A percentile compares a stretch with the other conserved stretches of the same genome.
phyloP scores from a whole-genome alignment of 2,888 invertebrate genomes.

The Acrobasis repandana region DNA sequence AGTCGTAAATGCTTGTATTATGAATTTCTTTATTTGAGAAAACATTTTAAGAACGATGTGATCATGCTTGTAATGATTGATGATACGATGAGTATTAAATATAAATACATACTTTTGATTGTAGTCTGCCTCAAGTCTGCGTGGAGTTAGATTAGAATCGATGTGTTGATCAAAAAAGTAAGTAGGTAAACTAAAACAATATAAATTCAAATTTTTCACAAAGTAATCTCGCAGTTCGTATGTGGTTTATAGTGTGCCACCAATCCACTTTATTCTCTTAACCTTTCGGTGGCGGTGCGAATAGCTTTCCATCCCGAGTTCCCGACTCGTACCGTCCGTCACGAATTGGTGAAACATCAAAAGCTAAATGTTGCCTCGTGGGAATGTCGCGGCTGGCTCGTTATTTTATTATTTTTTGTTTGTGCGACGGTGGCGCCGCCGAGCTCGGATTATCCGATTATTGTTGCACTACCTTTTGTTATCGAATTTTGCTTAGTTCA shows the following conservation, averaged over 20 bases:
- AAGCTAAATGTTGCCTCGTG: slow-evolving; percentile 61
- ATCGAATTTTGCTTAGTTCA: slow-evolving; percentile 31
- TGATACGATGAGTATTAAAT: too few relatives aligned
- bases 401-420: slow-evolving; percentile 59
- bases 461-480: slow-evolving; percentile 49
- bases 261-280: slow-evolving; percentile 13
- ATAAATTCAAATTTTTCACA: not conserved
- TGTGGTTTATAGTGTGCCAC: slow-evolving; percentile 7
- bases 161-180: too few relatives aligned
- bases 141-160: too few relatives aligned
- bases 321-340: slow-evolving; percentile 26
- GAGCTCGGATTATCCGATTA: slow-evolving; percentile 61
- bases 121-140: too few relatives aligned
- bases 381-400: slow-evolving; percentile 61
- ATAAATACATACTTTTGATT: too few relatives aligned
- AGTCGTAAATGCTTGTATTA: not conserved
- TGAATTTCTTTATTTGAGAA: too few relatives aligned
- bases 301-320: slow-evolving; percentile 29
- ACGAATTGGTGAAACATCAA: slow-evolving; percentile 47
- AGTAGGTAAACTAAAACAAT: not conserved
- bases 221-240: not conserved
- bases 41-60: too few relatives aligned
- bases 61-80: too few relatives aligned
- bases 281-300: slow-evolving; percentile 26
- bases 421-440: slow-evolving; percentile 42